These are phyloP conservation scores for Buceros bicornis DNA, from an alignment of 2,797 vertebrate species.

Conservation along the genomic window DNA sequence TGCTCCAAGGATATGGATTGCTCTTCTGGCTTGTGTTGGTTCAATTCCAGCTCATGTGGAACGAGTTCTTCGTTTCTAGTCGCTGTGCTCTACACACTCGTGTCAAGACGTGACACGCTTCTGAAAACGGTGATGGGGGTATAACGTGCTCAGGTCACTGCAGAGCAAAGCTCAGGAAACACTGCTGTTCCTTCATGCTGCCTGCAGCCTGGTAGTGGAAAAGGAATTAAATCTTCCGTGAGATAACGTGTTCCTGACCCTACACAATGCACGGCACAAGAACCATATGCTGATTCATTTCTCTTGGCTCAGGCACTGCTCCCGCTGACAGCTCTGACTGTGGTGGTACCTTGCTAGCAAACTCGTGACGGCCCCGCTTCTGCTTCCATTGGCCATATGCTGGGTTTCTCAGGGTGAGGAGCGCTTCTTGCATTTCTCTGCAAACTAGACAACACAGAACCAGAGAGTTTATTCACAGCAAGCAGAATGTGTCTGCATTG, in stretches of 20 bases:
- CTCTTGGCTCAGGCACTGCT: conserved; percentile 2
- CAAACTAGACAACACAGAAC: not conserved
- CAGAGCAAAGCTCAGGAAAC: conserved; percentile 38
- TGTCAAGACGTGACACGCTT: not conserved
- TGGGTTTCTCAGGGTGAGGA: not conserved
- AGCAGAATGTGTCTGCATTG: not conserved
- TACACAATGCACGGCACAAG: not conserved
- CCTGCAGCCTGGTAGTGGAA: not conserved
- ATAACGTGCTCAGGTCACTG: not conserved
- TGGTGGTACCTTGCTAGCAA: not conserved
- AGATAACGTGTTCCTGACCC: conserved; percentile 20
- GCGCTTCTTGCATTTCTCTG: not conserved
- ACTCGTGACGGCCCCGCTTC: not conserved
- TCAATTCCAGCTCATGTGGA: not conserved
- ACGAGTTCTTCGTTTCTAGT: not conserved
- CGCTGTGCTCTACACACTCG: not conserved
- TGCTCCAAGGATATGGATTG: not conserved
- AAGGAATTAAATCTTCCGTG: conserved; percentile 18
- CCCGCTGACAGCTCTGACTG: not conserved
- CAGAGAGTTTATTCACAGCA: not conserved
- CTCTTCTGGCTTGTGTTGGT: not conserved
- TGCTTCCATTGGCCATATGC: not conserved
- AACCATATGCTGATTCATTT: not conserved
- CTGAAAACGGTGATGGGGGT: not conserved
- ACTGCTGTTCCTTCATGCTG: not conserved